Conservation (phyloP, 2,888 invertebrate genomes). For the Phyllotreta striolata region DNA sequence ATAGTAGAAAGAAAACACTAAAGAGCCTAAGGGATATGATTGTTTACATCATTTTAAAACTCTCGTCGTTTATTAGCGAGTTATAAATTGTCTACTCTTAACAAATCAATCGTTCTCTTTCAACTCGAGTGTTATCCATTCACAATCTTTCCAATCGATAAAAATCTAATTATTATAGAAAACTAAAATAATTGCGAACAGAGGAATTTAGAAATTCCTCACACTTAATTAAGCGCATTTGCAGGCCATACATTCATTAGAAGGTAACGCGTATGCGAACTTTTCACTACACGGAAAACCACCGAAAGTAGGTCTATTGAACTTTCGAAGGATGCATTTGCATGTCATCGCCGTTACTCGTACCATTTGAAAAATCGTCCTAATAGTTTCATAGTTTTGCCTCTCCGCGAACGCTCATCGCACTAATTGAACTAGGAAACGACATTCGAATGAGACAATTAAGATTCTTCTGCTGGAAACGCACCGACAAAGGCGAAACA, state of each 20-base stretch:
- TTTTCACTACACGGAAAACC: not conserved
- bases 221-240: not conserved
- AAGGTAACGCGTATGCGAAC: conserved; percentile 1
- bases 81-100: too few species aligned
- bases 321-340: not conserved
- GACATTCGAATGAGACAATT: not conserved
- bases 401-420: not conserved
- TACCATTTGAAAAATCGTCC: conserved; percentile 3
- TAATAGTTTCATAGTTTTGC: not conserved
- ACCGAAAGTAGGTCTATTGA: not conserved
- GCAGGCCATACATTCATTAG: not conserved
- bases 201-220: too few species aligned
- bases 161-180: too few species aligned
- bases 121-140: too few species aligned
- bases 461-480: not conserved
- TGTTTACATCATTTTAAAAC: too few species aligned
- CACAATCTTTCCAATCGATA: too few species aligned
- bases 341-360: not conserved
- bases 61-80: not conserved
- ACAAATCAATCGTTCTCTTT: too few species aligned
- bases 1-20: not conserved
- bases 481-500: conserved; percentile 1
- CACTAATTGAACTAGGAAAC: conserved; percentile 1
- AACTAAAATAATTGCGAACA: too few species aligned
- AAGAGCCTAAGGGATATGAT: not conserved